These are phyloP conservation scores for Tetragonula clypearis DNA, from an alignment of 1,140 invertebrate species.

Conservation along the genomic window DNA sequence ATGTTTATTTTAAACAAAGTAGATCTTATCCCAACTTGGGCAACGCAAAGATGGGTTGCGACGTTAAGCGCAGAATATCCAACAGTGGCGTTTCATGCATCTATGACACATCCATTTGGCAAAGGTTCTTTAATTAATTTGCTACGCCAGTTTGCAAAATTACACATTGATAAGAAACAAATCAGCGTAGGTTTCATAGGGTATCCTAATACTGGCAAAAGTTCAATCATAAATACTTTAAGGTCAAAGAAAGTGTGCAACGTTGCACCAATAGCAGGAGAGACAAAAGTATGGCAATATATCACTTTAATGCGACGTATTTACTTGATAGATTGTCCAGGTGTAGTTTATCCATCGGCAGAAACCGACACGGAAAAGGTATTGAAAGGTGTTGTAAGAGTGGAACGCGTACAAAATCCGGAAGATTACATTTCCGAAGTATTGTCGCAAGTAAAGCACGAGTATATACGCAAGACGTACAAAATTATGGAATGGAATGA, in stretches of 20 bases:
- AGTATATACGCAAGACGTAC: constrained; percentile 97
- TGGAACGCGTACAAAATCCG: constrained; percentile 96
- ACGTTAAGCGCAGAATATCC: constrained; percentile 97
- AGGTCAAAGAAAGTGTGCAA: constrained; percentile 98
- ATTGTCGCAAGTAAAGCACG: constrained; percentile 92
- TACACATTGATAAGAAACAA: constrained; percentile 98
- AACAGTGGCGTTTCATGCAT: constrained; percentile 99
- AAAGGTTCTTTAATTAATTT: constrained; percentile 99
- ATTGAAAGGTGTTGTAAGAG: constrained; percentile 96
- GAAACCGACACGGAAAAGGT: constrained; percentile 98
- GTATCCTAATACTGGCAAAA: constrained; percentile 99
- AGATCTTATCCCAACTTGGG: constrained; percentile 98
- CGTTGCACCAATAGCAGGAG: constrained; percentile 99
- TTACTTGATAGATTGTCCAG: constrained; percentile 99
- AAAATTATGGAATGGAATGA: constrained; percentile 91
- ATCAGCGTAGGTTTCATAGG: constrained; percentile 99
- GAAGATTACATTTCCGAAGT: constrained; percentile 96
- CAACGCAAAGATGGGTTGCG: constrained; percentile 97
- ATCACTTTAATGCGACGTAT: constrained; percentile 99
- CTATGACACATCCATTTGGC: constrained; percentile 98
- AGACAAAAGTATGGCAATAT: constrained; percentile 99
- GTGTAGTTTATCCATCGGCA: constrained; percentile 97
- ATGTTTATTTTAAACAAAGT: constrained; percentile 90
- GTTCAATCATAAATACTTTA: constrained; percentile 98
- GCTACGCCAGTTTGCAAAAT: constrained; percentile 97